Base-by-base conservation (phyloP, 2,888 invertebrate genomes). In the Ophioninae sp. region DNA sequence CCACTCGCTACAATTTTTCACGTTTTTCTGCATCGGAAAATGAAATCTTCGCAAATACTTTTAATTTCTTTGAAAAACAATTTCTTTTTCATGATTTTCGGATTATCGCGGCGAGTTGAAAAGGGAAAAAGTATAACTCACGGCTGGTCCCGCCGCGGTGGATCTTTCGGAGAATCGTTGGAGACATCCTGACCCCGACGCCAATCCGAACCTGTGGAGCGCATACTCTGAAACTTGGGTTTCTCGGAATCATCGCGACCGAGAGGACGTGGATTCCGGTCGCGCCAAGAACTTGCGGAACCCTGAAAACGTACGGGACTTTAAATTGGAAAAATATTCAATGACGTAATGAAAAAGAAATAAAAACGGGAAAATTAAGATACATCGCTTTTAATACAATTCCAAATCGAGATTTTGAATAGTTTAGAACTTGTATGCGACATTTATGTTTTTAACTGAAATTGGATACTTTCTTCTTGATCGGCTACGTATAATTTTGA, bases 231-330 rank as follows among this genome's bases (percentile, higher is more conserved):
- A 65, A 84, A 84, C 17, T 79, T 81, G 17, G 83, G 83, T 39
- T 22, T 84, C 9, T 84, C 84, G 41, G 75, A 44, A 30, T 84
- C 84, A 9, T 84, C 84, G 23, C 81, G 81, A 64, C 79, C 84
- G 10, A 72, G 63, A 1, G 84, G 81, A 79, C 84, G 84, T 39
- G 75, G 81, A 9, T 69, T 67, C 6, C 81, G 81, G 0, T 84
- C 83, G 39, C 86, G 83, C 86, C 88, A 77, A 74, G 87, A 85
- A 85, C 88, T 74, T 91, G 91, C 71, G 64, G 87, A 79, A 64
- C 64, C 71, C 86, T 85, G 64, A 2, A 44, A 75, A 67, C 17
- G 1, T 22, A 9, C n/a, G 30, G 2, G 30, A 51, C 30, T 56
- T 51, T 17, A 30, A 69, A 69, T 23, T 69, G 17, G 17, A 20